Evolutionary conservation across 2,113 vertebrate species (phyloP).

Genomic region (Stegastes partitus): DNA sequence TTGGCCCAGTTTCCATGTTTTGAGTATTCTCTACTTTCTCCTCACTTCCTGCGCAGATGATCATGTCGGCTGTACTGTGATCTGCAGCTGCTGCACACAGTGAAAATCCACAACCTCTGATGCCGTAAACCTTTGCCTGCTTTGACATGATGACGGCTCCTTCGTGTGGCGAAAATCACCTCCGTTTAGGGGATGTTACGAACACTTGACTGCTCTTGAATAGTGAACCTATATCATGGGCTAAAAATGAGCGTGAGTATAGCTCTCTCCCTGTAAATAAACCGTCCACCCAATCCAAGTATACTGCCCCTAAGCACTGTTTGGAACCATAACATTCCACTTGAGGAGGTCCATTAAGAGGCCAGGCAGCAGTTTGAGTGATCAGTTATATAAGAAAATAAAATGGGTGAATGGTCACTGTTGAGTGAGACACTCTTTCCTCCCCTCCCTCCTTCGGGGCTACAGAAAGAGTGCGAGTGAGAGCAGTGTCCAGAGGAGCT

Average conservation of each 20-base stretch:
- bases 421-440: slow-evolving; percentile 69
- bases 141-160: slow-evolving; percentile 45
- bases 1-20: slow-evolving; percentile 25
- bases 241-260: slow-evolving; percentile 51
- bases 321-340: slow-evolving; percentile 58
- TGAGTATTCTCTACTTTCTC: slow-evolving; percentile 5
- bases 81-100: slow-evolving; percentile 38
- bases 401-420: slow-evolving; percentile 78
- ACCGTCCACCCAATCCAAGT: slow-evolving; percentile 55
- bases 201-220: slow-evolving; percentile 64
- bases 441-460: slow-evolving; percentile 39
- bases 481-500: slow-evolving; percentile 49
- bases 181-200: slow-evolving; percentile 50
- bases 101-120: slow-evolving; percentile 36
- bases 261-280: slow-evolving; percentile 68
- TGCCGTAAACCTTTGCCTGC: slow-evolving; percentile 41
- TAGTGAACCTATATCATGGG: slow-evolving; percentile 58
- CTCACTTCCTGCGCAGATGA: slow-evolving; percentile 37
- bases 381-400: slow-evolving; percentile 65
- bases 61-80: slow-evolving; percentile 21
- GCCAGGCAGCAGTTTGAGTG: slow-evolving; percentile 57
- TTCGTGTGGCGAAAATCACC: slow-evolving; percentile 49
- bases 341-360: slow-evolving; percentile 66
- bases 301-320: slow-evolving; percentile 42
- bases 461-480: slow-evolving; percentile 49